A percentile compares a stretch with the other conserved stretches of the same genome.
Evolutionary conservation across 2,113 vertebrate genomes (phyloP).

Genomic region (Gallinago paraguaiae): DNA sequence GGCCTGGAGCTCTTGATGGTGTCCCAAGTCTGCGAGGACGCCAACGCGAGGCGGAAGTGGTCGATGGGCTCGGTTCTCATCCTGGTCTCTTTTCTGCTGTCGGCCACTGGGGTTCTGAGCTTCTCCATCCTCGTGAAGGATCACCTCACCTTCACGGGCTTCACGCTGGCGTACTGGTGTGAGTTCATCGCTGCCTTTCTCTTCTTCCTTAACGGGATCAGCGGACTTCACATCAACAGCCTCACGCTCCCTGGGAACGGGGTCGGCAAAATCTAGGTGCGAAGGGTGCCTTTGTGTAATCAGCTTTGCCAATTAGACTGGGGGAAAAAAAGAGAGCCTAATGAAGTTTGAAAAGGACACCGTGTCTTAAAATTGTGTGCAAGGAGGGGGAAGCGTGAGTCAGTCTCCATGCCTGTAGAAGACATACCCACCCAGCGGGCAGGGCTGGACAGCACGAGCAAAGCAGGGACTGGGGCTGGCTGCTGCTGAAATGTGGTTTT

Average conservation of each 20-base stretch:
- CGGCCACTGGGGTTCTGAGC: slow-evolving; percentile 68
- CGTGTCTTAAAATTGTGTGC: neutral
- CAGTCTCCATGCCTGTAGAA: neutral
- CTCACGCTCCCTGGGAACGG: slow-evolving; percentile 62
- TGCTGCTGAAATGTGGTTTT: neutral
- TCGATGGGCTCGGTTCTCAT: slow-evolving; percentile 75
- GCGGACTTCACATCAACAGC: slow-evolving; percentile 81
- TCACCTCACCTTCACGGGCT: slow-evolving; percentile 63
- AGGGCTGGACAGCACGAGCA: neutral
- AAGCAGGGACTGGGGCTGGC: neutral
- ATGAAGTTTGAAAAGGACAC: slow-evolving; percentile 35
- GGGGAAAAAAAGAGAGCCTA: neutral
- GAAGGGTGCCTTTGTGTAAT: neutral
- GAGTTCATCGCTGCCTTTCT: slow-evolving; percentile 80
- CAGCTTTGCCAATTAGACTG: slow-evolving; percentile 45
- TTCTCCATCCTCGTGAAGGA: slow-evolving; percentile 76
- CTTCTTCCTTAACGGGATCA: slow-evolving; percentile 82
- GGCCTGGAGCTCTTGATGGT: slow-evolving; percentile 86
- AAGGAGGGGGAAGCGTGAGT: neutral
- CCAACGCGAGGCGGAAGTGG: slow-evolving; percentile 72
- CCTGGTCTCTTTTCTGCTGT: slow-evolving; percentile 73
- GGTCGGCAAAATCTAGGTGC: slow-evolving; percentile 48
- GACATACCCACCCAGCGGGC: neutral
- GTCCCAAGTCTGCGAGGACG: slow-evolving; percentile 81
- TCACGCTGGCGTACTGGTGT: slow-evolving; percentile 84